Percentiles rank a stretch among this genome's conserved stretches.
These are phyloP conservation scores for Reinhardtius hippoglossoides DNA, from an alignment of 2,113 vertebrate genomes.

Conservation along the genomic window DNA sequence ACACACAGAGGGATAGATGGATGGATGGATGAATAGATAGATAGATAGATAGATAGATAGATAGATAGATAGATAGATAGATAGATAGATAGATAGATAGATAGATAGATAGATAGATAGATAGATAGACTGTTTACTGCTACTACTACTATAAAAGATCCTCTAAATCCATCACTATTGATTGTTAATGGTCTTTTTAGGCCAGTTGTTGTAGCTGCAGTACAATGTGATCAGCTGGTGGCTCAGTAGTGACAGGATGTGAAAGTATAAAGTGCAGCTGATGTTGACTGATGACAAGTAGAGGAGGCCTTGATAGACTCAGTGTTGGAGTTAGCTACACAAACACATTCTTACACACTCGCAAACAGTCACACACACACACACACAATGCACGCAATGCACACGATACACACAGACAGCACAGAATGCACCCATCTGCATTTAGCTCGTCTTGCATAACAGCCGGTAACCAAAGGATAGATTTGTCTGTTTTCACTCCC, in stretches of 20 bases:
- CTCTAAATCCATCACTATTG: neutral
- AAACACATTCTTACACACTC: neutral
- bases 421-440: slow-evolving; percentile 37
- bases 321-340: slow-evolving; percentile 15
- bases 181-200: neutral
- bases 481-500: slow-evolving; percentile 33
- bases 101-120: neutral
- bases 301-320: neutral
- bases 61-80: neutral
- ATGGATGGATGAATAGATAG: no score
- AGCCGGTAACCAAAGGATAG: slow-evolving; percentile 35
- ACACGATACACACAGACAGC: slow-evolving; percentile 14
- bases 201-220: neutral
- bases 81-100: neutral
- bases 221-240: neutral
- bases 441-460: slow-evolving; percentile 69
- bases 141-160: neutral
- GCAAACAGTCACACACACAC: neutral
- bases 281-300: neutral
- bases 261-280: neutral
- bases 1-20: no score
- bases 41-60: neutral
- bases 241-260: neutral
- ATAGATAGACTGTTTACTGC: neutral
- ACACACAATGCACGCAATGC: neutral